Percentiles rank a stretch among this genome's conserved stretches.
phyloP scores from a whole-genome alignment of 2,888 invertebrate genomes.

The Agonopterix subpropinquella region DNA sequence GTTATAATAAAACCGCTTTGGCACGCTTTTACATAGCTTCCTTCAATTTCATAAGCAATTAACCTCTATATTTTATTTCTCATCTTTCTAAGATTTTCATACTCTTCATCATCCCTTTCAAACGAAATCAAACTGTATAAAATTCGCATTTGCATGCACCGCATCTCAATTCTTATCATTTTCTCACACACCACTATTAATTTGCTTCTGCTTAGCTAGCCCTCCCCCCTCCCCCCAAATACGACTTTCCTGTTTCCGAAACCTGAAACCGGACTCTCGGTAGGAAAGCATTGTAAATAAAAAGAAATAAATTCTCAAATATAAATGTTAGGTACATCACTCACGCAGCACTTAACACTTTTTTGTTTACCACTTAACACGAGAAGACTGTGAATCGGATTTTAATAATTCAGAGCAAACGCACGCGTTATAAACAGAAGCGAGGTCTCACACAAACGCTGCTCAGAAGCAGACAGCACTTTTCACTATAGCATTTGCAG shows the following conservation, averaged over 20 bases:
- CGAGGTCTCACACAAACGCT: constrained; percentile 63
- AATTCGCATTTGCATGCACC: constrained; percentile 9
- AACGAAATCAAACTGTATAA: neutral
- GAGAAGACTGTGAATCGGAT: constrained; percentile 16
- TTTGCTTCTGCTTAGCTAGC: constrained; percentile 42
- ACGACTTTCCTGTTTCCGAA: constrained; percentile 73
- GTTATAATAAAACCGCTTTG: constrained; percentile 23
- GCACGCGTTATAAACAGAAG: constrained; percentile 57
- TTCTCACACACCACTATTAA: constrained; percentile 5
- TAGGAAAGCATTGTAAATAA: constrained; percentile 56
- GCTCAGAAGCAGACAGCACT: constrained; percentile 67
- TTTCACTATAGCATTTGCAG: constrained; percentile 61
- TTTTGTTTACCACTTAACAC: constrained; percentile 46
- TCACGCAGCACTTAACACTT: constrained; percentile 68
- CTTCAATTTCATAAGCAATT: constrained; percentile 4
- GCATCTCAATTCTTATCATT: constrained; percentile 5
- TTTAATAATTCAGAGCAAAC: constrained; percentile 27
- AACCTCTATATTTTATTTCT: neutral
- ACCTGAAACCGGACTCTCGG: constrained; percentile 68
- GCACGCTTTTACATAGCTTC: constrained; percentile 53
- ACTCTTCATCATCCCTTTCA: neutral
- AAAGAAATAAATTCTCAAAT: constrained; percentile 67
- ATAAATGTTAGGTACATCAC: constrained; percentile 73
- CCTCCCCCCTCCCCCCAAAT: constrained; percentile 36
- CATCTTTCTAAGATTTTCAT: neutral